Base-by-base conservation (phyloP, 2,113 vertebrate species). In the Polypterus bichir region DNA sequence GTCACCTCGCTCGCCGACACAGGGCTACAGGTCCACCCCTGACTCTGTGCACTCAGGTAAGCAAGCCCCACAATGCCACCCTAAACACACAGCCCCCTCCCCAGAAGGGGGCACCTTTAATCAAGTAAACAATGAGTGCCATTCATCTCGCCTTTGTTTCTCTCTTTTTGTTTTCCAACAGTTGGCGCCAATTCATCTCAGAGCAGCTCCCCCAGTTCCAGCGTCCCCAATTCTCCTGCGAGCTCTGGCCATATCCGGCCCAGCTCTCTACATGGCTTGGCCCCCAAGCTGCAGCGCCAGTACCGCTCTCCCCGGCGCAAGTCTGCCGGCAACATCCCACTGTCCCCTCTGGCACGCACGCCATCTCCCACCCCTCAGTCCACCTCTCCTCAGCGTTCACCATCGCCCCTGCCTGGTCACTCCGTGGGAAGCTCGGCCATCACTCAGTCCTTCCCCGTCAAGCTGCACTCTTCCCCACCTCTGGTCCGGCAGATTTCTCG, bases 141-240 rank as follows among this genome's bases (percentile, higher is more conserved):
- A n/a, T 45, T 60, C 7, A 60, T 60, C 6, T 60, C 47, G 45
- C 9, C 44, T 57, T n/a, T 46, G 48, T 6, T 47, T 4, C 44
- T 47, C 45, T 8, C 59, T 3, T 4, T 3, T 7, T 3, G 70
- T 3, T 67, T 45, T 62, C 1, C 67, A 59, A 2, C 77, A 97
- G 92, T 93, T 62, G 92, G 88, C 47, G 94, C 92, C 6, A 94
- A 85, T 76, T 97, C 95, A 5, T 97, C 95, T 3, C 95, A 97
- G 82, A 97, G 94, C 90, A 97, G 93, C 79, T 97, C 93, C 52
- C 95, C 95, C 56, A 90, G 90, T 77, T 98, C 94, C 78, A 96
- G 93, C 0, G 92, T 93, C 56, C 95, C 95, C 11, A 95, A 96
- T 78, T 97, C 93, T 61, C 95, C 95, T 2, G 94, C 95, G 53